These are phyloP conservation scores for Brachyistius frenatus DNA, from an alignment of 2,113 vertebrate genomes.

Conservation along the genomic window DNA sequence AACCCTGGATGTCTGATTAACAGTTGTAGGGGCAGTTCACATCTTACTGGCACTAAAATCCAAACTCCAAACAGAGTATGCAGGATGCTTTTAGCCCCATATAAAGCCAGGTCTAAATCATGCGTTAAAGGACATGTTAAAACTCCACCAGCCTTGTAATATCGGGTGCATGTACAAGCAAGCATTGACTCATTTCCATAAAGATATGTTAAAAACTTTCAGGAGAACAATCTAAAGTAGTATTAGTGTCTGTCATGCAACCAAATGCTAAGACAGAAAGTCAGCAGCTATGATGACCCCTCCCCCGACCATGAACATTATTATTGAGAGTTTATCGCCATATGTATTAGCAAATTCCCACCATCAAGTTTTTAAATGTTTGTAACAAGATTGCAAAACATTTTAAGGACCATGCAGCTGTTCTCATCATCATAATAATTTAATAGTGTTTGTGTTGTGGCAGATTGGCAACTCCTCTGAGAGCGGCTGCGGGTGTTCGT, in stretches of 20 bases:
- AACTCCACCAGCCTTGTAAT: conserved; percentile 10
- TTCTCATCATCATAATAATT: background rate
- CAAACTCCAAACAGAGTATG: conserved; percentile 1
- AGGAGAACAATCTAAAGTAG: conserved; percentile 2
- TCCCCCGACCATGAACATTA: background rate
- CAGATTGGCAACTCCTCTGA: conserved; percentile 26
- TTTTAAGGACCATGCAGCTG: conserved; percentile 5
- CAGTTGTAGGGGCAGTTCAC: conserved; percentile 4
- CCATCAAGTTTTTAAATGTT: background rate
- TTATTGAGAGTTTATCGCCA: background rate
- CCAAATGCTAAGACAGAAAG: conserved; percentile 17
- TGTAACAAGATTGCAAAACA: conserved; percentile 5
- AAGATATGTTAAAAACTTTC: conserved; percentile 6
- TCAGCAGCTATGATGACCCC: conserved; percentile 1
- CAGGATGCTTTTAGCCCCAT: conserved; percentile 7
- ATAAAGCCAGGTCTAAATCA: conserved; percentile 1
- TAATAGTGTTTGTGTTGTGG: background rate
- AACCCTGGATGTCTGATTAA: background rate
- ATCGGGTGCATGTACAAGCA: conserved; percentile 14
- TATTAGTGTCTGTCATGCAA: conserved; percentile 42
- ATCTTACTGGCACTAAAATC: background rate
- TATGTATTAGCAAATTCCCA: background rate
- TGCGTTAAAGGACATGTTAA: conserved; percentile 15
- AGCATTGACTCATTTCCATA: background rate
- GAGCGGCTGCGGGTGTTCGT: conserved; percentile 37